Evolutionary conservation across 2,888 invertebrate genomes (phyloP).

Genomic region (Ophion ellenae): DNA sequence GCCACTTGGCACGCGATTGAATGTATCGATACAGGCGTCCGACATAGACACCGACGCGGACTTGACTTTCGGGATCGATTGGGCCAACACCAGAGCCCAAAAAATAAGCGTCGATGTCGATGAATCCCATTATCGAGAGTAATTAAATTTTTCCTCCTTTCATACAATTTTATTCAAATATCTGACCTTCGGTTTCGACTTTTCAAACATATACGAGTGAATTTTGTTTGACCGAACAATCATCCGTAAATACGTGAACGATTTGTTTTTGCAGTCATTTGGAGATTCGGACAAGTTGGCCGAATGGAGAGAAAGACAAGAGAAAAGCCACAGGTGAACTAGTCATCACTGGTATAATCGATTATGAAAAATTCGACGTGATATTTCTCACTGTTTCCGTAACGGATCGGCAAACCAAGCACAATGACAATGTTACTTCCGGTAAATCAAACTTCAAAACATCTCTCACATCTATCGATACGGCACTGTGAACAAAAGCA

Average conservation of each 20-base stretch:
- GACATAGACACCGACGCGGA: slow-evolving; percentile 87
- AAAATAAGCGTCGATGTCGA: slow-evolving; percentile 79
- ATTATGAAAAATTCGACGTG: slow-evolving; percentile 87
- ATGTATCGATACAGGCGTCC: slow-evolving; percentile 84
- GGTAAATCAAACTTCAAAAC: slow-evolving; percentile 80
- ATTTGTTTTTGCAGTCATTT: slow-evolving; percentile 81
- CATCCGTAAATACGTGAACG: background rate
- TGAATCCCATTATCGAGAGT: slow-evolving; percentile 65
- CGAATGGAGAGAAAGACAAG: slow-evolving; percentile 73
- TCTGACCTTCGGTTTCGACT: no score
- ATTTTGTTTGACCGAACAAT: background rate
- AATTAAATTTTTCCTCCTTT: background rate
- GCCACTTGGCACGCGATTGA: slow-evolving; percentile 81
- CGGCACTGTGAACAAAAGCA: no score
- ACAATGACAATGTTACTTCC: slow-evolving; percentile 84
- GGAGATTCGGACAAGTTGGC: slow-evolving; percentile 83
- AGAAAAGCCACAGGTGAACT: slow-evolving; percentile 83
- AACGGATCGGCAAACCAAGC: slow-evolving; percentile 84
- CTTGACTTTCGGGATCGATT: slow-evolving; percentile 86
- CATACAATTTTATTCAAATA: background rate
- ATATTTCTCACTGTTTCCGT: slow-evolving; percentile 85
- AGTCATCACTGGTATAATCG: slow-evolving; percentile 83
- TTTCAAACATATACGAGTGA: background rate
- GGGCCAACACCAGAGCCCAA: slow-evolving; percentile 83
- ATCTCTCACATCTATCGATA: background rate